Conservation (phyloP, 2,113 vertebrate genomes). For the Nipponia nippon region DNA sequence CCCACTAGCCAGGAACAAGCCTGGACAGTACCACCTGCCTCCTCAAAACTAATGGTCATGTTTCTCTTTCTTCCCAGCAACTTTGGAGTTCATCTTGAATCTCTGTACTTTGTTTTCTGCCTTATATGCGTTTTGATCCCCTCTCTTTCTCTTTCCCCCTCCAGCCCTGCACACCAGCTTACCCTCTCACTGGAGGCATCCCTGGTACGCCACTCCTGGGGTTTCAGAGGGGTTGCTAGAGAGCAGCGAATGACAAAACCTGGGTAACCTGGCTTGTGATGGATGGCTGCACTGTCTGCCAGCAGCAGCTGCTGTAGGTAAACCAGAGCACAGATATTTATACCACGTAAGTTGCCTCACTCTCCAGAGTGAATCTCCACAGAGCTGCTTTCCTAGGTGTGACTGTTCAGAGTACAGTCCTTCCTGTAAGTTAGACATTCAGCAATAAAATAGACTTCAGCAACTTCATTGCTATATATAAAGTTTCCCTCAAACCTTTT, state of each 20-base stretch:
- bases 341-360: neutral
- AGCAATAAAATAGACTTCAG: neutral
- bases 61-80: neutral
- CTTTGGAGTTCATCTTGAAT: neutral
- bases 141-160: neutral
- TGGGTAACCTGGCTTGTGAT: neutral
- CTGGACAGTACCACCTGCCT: neutral
- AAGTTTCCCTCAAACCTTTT: conserved; percentile 57
- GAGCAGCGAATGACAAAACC: neutral
- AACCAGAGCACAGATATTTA: neutral
- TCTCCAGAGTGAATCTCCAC: neutral
- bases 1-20: neutral
- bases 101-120: neutral
- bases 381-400: neutral
- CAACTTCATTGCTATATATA: conserved; percentile 53
- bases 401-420: neutral
- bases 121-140: neutral
- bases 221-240: neutral
- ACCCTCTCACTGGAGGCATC: neutral
- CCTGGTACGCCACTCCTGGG: rapidly evolving
- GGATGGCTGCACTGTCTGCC: neutral
- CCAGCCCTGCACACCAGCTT: neutral
- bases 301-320: neutral
- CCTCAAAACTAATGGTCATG: neutral
- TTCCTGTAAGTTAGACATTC: neutral